A percentile compares a stretch with the other conserved stretches of the same genome.
Conservation (phyloP, 1,140 invertebrate genomes). For the Oreohelix idahoensis region DNA sequence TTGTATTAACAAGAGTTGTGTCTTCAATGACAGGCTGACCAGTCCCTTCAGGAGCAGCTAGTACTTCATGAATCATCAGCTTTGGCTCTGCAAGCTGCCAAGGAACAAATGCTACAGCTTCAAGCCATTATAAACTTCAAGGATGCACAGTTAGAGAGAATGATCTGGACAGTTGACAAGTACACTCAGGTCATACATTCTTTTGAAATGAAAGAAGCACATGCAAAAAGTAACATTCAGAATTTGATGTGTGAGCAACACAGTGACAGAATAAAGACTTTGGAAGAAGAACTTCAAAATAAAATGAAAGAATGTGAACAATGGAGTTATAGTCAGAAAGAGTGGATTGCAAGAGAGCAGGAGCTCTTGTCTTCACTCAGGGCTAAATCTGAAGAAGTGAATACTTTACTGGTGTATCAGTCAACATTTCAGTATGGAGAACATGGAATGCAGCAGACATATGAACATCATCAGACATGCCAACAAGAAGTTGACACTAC, state of each 20-base stretch:
- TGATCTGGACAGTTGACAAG: slow-evolving; percentile 11
- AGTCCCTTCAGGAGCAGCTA: slow-evolving; percentile 54
- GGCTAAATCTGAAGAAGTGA: slow-evolving; percentile 11
- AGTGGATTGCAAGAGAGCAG: slow-evolving; percentile 14
- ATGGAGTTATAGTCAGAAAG: not conserved
- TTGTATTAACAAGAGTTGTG: not conserved
- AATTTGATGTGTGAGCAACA: not conserved
- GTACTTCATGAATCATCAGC: slow-evolving; percentile 28
- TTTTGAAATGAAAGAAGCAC: not conserved
- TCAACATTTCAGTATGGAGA: not conserved
- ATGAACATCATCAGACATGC: not conserved
- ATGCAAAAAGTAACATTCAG: not conserved
- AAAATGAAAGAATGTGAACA: not conserved
- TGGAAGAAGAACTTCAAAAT: not conserved
- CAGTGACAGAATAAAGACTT: not conserved
- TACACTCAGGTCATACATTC: slow-evolving; percentile 1
- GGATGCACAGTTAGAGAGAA: not conserved
- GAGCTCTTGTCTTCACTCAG: not conserved
- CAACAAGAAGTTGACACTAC: not conserved
- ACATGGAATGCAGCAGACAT: not conserved
- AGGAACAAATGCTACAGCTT: slow-evolving; percentile 36
- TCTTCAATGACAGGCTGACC: slow-evolving; percentile 57
- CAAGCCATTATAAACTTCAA: slow-evolving; percentile 31
- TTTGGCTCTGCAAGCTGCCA: slow-evolving; percentile 8
- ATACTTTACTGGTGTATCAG: not conserved